Conservation (phyloP, 2,113 vertebrate genomes). For the Onychostoma macrolepis region DNA sequence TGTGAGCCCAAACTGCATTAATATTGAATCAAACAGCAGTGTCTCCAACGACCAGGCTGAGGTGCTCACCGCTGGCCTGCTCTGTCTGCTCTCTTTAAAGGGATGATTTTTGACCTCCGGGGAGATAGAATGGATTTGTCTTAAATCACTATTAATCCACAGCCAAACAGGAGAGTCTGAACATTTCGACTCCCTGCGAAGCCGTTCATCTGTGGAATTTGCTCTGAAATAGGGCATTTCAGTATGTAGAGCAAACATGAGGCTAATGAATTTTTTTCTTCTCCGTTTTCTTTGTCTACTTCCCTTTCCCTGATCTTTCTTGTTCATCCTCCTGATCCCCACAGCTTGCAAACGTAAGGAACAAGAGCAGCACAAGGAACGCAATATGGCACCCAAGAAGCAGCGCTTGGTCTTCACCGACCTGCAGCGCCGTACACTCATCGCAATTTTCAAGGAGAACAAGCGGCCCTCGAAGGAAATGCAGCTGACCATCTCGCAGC, state of each 20-base stretch:
- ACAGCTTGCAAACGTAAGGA: constrained; percentile 98
- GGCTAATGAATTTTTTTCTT: constrained; percentile 36
- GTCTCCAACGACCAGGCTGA: constrained; percentile 75
- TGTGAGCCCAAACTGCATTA: constrained; percentile 81
- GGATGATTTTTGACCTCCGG: constrained; percentile 77
- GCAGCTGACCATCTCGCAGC: constrained; percentile 98
- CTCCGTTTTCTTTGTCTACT: constrained; percentile 12
- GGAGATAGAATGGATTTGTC: constrained; percentile 75
- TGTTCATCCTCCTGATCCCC: constrained; percentile 63
- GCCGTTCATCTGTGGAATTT: constrained; percentile 35
- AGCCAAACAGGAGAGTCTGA: constrained; percentile 65
- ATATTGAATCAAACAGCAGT: constrained; percentile 84
- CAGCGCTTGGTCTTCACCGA: constrained; percentile 98
- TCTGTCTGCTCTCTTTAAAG: constrained; percentile 79
- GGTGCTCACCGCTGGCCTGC: constrained; percentile 63
- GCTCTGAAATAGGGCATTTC: constrained; percentile 31
- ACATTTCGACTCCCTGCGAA: constrained; percentile 24
- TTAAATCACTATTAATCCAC: constrained; percentile 78
- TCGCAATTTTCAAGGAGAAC: constrained; percentile 99
- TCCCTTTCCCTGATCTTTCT: constrained; percentile 51
- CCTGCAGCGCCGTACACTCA: constrained; percentile 96
- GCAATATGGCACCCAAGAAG: constrained; percentile 93
- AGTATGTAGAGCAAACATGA: constrained; percentile 34
- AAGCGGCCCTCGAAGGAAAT: constrained; percentile 97
- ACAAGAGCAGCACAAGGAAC: constrained; percentile 96